Percentiles rank a stretch among this genome's conserved stretches.
phyloP scores from a whole-genome alignment of 1,140 invertebrate species.

The Sitobion miscanthi region DNA sequence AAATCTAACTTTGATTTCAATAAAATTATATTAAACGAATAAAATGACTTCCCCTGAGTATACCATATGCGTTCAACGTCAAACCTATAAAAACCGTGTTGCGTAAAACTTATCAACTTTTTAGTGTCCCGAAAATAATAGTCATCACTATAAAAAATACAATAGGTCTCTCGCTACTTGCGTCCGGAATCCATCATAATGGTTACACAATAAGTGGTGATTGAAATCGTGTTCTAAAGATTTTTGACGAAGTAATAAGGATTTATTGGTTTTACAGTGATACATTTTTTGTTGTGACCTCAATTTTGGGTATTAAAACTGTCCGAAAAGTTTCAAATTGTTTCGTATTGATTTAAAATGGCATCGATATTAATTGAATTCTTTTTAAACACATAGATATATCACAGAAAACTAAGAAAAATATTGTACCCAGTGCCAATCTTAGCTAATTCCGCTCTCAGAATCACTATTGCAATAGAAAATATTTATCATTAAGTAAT shows the following conservation, averaged over 20 bases:
- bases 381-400: neutral
- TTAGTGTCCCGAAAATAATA: neutral
- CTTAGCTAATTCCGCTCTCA: too few relatives aligned
- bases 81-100: neutral
- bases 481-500: neutral
- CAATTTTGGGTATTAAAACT: neutral
- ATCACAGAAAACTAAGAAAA: neutral
- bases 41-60: neutral
- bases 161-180: neutral
- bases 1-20: neutral
- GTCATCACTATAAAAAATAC: neutral
- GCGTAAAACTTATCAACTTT: neutral
- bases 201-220: neutral
- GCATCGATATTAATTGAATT: too few relatives aligned
- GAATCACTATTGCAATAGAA: neutral
- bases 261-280: neutral
- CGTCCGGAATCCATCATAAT: neutral
- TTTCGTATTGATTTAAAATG: neutral
- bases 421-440: too few relatives aligned
- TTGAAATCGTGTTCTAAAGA: neutral
- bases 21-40: neutral
- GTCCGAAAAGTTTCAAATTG: neutral
- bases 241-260: neutral
- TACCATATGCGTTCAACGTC: neutral
- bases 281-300: neutral